Conservation (phyloP, 2,113 vertebrate genomes). For the Nestor notabilis region DNA sequence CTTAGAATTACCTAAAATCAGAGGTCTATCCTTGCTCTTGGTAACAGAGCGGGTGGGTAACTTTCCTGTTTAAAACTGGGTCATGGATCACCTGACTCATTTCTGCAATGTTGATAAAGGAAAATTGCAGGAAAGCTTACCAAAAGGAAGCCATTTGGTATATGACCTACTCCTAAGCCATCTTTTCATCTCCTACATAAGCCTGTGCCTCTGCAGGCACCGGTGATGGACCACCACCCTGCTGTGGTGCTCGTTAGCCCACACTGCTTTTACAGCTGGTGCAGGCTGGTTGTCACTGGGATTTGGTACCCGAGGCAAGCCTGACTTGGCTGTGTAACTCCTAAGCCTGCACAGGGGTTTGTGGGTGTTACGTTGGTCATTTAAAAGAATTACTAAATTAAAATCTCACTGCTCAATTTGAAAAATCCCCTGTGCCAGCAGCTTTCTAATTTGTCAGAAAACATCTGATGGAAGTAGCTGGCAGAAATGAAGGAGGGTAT, state of each 20-base stretch:
- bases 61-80: background rate
- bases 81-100: background rate
- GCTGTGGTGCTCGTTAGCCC: background rate
- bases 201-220: background rate
- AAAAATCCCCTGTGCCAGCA: background rate
- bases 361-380: background rate
- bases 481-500: background rate
- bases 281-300: background rate
- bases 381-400: background rate
- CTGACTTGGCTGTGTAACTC: background rate
- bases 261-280: background rate
- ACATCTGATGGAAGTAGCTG: background rate
- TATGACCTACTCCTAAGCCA: background rate
- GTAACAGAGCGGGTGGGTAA: background rate
- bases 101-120: background rate
- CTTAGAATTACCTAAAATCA: background rate
- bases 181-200: background rate
- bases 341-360: rapidly evolving
- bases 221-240: background rate
- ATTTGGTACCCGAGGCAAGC: background rate
- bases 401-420: background rate
- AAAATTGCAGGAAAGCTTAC: background rate
- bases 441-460: background rate
- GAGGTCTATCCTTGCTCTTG: background rate
- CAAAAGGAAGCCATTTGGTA: background rate